Evolutionary conservation across 2,113 vertebrate species (phyloP).

Genomic region (Hyaena hyaena): DNA sequence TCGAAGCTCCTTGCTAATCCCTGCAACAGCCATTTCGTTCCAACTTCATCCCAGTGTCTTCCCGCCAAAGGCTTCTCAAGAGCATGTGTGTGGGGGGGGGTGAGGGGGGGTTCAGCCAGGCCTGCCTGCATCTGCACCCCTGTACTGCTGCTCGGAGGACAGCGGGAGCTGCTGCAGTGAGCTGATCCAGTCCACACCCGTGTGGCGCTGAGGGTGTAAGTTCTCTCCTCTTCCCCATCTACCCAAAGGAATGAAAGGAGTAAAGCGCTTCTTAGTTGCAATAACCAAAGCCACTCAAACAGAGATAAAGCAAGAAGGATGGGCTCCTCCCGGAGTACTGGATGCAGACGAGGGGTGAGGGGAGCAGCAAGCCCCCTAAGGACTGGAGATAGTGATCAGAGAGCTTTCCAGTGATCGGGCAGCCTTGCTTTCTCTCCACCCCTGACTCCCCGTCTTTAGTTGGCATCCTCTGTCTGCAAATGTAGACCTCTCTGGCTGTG

Average conservation of each 20-base stretch:
- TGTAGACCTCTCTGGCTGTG: not conserved
- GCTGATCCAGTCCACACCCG: not conserved
- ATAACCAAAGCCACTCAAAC: not conserved
- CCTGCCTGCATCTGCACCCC: not conserved
- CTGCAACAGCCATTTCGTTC: not conserved
- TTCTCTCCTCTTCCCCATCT: not conserved
- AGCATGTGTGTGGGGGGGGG: accelerated
- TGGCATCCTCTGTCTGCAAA: not conserved
- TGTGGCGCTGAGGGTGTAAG: not conserved
- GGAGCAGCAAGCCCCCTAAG: not conserved
- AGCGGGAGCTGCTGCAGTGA: not conserved
- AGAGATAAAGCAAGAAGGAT: not conserved
- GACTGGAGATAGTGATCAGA: not conserved
- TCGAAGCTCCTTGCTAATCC: not conserved
- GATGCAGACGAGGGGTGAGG: not conserved
- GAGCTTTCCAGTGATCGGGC: not conserved
- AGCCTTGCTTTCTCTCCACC: not conserved
- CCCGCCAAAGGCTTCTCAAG: not conserved
- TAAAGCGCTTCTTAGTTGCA: not conserved
- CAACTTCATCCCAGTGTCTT: not conserved
- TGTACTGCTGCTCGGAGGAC: not conserved
- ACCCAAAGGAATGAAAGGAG: not conserved
- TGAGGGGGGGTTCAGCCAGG: accelerated
- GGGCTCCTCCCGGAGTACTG: not conserved
- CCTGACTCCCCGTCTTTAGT: not conserved